A percentile compares a stretch with the other conserved stretches of the same genome.
Evolutionary conservation across 2,888 invertebrate species (phyloP).

Genomic region (Thereva unica): DNA sequence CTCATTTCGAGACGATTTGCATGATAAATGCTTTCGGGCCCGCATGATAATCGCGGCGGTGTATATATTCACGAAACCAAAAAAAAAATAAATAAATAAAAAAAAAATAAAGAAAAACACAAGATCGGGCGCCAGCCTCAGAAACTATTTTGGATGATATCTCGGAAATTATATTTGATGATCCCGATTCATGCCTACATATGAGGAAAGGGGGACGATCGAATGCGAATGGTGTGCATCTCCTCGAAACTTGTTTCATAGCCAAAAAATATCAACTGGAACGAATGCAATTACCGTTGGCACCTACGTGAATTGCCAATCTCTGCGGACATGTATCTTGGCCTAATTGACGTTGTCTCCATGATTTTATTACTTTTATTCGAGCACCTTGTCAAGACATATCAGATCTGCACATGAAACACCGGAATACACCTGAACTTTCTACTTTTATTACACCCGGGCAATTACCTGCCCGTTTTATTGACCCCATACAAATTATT

Average conservation of each 20-base stretch:
- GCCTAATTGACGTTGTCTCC: neutral
- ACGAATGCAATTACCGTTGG: conserved; percentile 20
- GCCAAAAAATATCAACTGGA: conserved; percentile 24
- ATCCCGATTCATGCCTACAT: neutral
- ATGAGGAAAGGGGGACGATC: neutral
- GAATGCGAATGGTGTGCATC: conserved; percentile 3
- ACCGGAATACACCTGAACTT: neutral
- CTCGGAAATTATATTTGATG: neutral
- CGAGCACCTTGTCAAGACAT: no score
- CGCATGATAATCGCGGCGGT: conserved; percentile 2
- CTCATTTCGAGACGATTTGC: conserved; percentile 44
- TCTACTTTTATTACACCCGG: neutral
- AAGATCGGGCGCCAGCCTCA: conserved; percentile 16
- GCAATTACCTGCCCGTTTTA: no score
- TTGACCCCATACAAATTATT: no score
- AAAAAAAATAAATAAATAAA: no score
- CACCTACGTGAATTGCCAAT: conserved; percentile 11
- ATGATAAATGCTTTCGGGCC: conserved; percentile 43
- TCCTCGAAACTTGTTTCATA: conserved; percentile 6
- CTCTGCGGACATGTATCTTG: neutral
- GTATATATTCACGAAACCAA: neutral
- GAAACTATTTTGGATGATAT: conserved; percentile 17
- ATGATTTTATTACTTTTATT: neutral
- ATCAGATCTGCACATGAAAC: neutral
- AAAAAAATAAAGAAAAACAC: no score